These are phyloP conservation scores for Chaetophractus vellerosus DNA, from an alignment of 2,797 vertebrate species.

Conservation along the genomic window DNA sequence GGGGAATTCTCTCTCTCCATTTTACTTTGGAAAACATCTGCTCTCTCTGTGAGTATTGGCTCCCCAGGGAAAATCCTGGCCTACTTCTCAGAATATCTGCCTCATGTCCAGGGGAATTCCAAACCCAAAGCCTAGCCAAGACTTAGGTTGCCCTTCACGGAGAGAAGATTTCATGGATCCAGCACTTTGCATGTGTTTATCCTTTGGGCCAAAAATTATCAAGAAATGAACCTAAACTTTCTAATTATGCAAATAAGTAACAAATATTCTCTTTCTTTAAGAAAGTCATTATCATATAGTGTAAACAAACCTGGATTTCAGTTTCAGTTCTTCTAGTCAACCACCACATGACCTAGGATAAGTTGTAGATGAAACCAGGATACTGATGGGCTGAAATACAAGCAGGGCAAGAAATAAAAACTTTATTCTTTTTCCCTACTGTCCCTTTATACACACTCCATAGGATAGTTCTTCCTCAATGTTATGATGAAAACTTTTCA, in stretches of 20 bases:
- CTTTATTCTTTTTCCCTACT: neutral
- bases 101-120: slow-evolving; percentile 68
- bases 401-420: neutral
- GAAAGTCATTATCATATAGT: neutral
- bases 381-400: neutral
- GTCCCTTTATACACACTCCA: neutral
- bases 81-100: neutral
- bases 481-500: neutral
- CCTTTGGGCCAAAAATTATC: neutral
- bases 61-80: slow-evolving; percentile 59
- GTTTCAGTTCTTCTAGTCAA: slow-evolving; percentile 29
- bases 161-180: slow-evolving; percentile 38
- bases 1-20: slow-evolving; percentile 33
- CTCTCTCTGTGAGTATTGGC: neutral
- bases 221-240: slow-evolving; percentile 63
- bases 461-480: neutral
- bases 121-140: neutral
- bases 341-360: neutral
- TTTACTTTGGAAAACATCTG: slow-evolving; percentile 73
- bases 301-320: slow-evolving; percentile 37
- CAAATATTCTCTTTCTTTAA: slow-evolving; percentile 8
- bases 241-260: slow-evolving; percentile 53
- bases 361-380: neutral
- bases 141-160: neutral
- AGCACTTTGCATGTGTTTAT: slow-evolving; percentile 4